Evolutionary conservation across 2,888 invertebrate genomes (phyloP).

Genomic region (Drosophila anceps): DNA sequence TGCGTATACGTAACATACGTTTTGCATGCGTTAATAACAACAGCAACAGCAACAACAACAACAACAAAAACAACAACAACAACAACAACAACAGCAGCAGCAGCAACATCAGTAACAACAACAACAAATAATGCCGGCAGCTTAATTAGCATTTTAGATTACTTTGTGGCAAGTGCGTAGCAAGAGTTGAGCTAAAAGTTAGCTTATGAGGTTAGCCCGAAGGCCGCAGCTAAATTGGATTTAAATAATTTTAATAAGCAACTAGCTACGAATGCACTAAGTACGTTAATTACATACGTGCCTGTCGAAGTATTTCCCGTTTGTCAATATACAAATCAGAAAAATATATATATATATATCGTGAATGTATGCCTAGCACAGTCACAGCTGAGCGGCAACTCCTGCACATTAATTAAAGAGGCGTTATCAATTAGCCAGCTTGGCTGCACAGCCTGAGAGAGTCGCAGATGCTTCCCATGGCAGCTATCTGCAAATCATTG

Average conservation of each 20-base stretch:
- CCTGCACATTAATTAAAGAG: constrained; percentile 66
- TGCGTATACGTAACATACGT: constrained; percentile 73
- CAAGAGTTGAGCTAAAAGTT: constrained; percentile 53
- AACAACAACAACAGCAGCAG: constrained; percentile 39
- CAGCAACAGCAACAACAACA: constrained; percentile 33
- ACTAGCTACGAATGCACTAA: constrained; percentile 39
- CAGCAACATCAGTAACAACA: constrained; percentile 33
- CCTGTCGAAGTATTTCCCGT: constrained; percentile 64
- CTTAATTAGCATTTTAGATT: constrained; percentile 83
- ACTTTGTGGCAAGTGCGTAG: constrained; percentile 68
- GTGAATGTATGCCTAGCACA: constrained; percentile 16
- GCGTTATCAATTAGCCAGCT: constrained; percentile 67
- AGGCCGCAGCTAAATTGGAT: constrained; percentile 59
- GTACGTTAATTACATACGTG: constrained; percentile 52
- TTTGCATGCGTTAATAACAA: constrained; percentile 63
- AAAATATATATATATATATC: neutral
- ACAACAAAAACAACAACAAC: constrained; percentile 28
- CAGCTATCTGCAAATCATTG: constrained; percentile 72
- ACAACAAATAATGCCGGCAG: constrained; percentile 73
- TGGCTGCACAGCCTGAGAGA: constrained; percentile 3
- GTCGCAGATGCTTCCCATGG: constrained; percentile 42
- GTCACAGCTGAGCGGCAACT: constrained; percentile 31
- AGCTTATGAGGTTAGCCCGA: constrained; percentile 68
- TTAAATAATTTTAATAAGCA: constrained; percentile 47
- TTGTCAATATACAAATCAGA: constrained; percentile 42